These are phyloP conservation scores for Ciona savignyi DNA, from an alignment of 23 tunicate genomes.

Conservation along the genomic window DNA sequence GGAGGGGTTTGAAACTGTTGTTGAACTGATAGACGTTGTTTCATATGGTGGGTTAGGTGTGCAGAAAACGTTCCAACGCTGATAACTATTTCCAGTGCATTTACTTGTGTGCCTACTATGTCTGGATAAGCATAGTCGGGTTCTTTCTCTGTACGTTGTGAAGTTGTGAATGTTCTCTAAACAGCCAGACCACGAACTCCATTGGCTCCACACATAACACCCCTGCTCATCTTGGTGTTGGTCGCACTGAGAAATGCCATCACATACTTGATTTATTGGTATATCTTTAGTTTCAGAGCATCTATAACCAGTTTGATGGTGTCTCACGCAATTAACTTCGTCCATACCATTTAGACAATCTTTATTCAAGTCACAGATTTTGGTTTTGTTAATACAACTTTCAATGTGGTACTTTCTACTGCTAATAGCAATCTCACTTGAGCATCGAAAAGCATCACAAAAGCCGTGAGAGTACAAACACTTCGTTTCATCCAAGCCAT, in stretches of 20 bases:
- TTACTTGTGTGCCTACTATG: background rate
- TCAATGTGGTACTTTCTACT: background rate
- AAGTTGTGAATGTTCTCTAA: background rate
- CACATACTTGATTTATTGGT: background rate
- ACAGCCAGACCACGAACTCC: background rate
- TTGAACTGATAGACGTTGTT: background rate
- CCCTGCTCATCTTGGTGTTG: background rate
- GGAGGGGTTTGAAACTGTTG: background rate
- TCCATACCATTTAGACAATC: background rate
- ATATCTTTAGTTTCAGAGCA: background rate
- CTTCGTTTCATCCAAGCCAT: background rate
- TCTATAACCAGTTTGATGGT: background rate
- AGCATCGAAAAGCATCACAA: background rate
- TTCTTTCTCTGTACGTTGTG: background rate
- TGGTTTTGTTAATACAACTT: background rate
- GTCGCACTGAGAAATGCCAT: background rate
- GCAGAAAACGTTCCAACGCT: background rate
- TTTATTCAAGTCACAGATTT: background rate
- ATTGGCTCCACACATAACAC: background rate
- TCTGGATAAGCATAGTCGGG: background rate
- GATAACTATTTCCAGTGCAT: background rate
- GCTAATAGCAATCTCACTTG: background rate
- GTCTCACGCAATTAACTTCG: background rate
- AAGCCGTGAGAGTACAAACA: background rate
- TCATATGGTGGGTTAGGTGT: background rate